phyloP scores from a whole-genome alignment of 2,888 invertebrate genomes.

The Athetis lepigone region DNA sequence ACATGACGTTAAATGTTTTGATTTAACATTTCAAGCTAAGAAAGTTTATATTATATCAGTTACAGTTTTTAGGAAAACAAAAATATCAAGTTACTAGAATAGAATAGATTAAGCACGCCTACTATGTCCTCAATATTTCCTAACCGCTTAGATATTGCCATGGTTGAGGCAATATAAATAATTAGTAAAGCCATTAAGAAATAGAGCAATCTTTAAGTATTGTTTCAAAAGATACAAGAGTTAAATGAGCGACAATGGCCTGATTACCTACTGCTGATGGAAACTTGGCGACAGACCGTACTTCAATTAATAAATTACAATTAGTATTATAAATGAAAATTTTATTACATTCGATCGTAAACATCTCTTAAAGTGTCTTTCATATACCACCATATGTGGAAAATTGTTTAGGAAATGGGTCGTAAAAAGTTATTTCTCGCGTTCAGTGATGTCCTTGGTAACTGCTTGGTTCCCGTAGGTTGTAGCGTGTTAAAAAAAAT shows the following conservation, averaged over 20 bases:
- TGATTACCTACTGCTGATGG: slow-evolving; percentile 41
- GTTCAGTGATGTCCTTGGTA: too few species aligned
- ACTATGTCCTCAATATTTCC: slow-evolving; percentile 30
- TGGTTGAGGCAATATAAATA: slow-evolving; percentile 39
- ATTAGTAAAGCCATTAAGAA: slow-evolving; percentile 49
- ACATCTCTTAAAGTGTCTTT: too few species aligned
- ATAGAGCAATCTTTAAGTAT: slow-evolving; percentile 37
- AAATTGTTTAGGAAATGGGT: not conserved
- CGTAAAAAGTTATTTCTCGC: too few species aligned
- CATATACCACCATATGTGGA: too few species aligned
- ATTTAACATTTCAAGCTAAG: not conserved
- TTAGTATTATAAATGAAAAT: slow-evolving; percentile 26
- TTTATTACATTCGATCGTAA: too few species aligned
- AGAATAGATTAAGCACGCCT: slow-evolving; percentile 43
- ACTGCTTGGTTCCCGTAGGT: too few species aligned
- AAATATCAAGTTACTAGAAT: not conserved
- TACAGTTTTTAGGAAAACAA: not conserved
- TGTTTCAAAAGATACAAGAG: slow-evolving; percentile 47
- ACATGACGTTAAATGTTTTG: not conserved
- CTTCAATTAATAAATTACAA: slow-evolving; percentile 39
- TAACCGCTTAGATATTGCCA: slow-evolving; percentile 22
- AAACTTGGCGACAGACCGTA: slow-evolving; percentile 45
- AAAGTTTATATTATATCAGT: not conserved
- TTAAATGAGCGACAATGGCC: slow-evolving; percentile 47
- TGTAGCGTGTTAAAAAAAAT: too few species aligned